Conservation (phyloP, 2,113 vertebrate species). For the Ochotona princeps region DNA sequence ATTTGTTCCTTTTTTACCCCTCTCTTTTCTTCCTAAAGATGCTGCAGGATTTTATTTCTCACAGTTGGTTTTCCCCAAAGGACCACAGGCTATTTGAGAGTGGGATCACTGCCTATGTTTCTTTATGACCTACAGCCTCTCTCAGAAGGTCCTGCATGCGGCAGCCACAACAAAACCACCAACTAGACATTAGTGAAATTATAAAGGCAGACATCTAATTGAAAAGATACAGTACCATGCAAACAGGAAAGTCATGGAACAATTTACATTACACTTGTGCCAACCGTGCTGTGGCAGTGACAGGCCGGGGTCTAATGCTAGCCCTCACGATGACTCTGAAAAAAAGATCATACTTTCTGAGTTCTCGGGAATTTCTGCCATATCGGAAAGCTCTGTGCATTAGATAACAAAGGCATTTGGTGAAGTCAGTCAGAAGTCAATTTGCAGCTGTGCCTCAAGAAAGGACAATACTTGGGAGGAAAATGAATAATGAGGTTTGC, state of each 20-base stretch:
- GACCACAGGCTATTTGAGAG: not conserved
- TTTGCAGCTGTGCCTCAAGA: conserved; percentile 72
- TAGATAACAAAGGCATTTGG: not conserved
- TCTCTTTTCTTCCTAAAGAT: not conserved
- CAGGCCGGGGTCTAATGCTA: not conserved
- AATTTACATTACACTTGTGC: conserved; percentile 31
- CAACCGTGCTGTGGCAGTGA: not conserved
- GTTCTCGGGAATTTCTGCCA: not conserved
- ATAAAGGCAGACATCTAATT: conserved; percentile 40
- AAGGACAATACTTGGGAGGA: conserved; percentile 72
- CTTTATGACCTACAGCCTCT: not conserved
- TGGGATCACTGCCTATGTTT: not conserved
- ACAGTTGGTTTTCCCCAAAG: not conserved
- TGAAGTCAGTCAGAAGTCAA: conserved; percentile 48
- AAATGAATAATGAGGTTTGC: conserved; percentile 81
- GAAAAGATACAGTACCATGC: not conserved
- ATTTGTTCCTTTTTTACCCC: not conserved
- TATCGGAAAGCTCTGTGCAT: conserved; percentile 13
- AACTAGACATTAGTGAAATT: conserved; percentile 47
- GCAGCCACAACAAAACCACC: conserved; percentile 50
- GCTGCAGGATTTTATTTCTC: not conserved
- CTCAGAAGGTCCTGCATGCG: not conserved
- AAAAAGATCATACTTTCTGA: not conserved
- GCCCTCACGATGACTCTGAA: conserved; percentile 32
- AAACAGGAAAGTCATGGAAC: conserved; percentile 7